Evolutionary conservation across 2,797 vertebrate species (phyloP).

Genomic region (Brotula barbata): DNA sequence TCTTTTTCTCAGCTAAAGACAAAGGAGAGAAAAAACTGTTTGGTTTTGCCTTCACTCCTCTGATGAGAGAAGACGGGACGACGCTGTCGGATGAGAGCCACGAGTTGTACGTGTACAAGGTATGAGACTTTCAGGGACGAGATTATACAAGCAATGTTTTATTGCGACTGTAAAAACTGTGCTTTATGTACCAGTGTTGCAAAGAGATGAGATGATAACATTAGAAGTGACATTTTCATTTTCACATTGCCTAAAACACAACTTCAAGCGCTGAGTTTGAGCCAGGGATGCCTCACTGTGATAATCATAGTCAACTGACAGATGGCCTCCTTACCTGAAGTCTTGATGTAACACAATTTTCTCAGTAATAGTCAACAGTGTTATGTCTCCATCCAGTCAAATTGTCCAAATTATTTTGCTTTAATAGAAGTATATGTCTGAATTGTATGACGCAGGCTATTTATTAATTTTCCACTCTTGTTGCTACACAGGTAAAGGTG

Average conservation of each 20-base stretch:
- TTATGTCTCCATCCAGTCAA: background rate
- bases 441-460: no score
- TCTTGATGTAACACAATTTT: background rate
- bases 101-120: slow-evolving; percentile 99
- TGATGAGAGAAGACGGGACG: slow-evolving; percentile 98
- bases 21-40: slow-evolving; percentile 99
- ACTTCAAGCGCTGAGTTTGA: background rate
- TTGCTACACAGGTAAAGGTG: no score
- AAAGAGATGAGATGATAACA: slow-evolving; percentile 1
- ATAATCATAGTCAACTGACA: no score
- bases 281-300: no score
- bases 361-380: background rate
- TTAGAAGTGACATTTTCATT: background rate
- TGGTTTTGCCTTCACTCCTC: slow-evolving; percentile 95
- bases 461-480: no score
- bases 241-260: background rate
- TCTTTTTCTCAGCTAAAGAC: slow-evolving; percentile 89
- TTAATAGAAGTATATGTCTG: no score
- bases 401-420: no score
- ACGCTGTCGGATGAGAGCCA: slow-evolving; percentile 96
- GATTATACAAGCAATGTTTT: background rate
- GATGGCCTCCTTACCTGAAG: no score
- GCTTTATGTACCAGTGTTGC: background rate
- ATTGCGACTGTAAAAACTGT: background rate
- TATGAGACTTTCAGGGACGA: slow-evolving; percentile 56